Evolutionary conservation across 2,113 vertebrate species (phyloP), one percentile per base, ranked within the genome.

Genomic region (Girardinichthys multiradiatus): DNA sequence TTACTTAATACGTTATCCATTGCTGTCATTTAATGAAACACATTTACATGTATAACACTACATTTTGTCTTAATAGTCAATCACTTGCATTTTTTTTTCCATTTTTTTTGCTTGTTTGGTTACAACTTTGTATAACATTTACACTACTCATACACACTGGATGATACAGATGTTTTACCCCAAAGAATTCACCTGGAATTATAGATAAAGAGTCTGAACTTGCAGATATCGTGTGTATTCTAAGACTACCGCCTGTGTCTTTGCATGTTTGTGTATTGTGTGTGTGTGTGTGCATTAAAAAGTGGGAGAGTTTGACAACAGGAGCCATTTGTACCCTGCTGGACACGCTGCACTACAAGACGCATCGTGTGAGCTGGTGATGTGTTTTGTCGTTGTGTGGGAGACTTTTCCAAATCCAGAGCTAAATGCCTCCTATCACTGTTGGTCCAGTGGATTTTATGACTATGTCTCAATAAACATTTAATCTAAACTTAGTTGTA

Each of bases 21-120:
- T 87, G 85, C 88, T 87, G 83, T 90, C 92, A 84, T 90, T 92
- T 88, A 89, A 90, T 91, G 88, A 91, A 90, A 90, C 88, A 94
- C 92, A 92, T 94, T 92, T 92, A 93, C 93, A 94, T 91, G 87
- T 92, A 94, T 92, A 92, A 93, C 92, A 94, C 93, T 91, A 94
- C 89, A 90, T 90, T 91, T 93, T 92, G 82, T 88, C 83, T 91
- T 88, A 86, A 88, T 94, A 91, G 88, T 94, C 83, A 91, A 87
- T 91, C 86, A 92, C 90, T 93, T 91, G 87, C 83, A 88, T 85
- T 92, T 92, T 90, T 90, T 89, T 90, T 81, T 31, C 48, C 2
- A 10, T 64, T 86, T 91, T 91, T 87, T 87, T 90, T 82, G 57
- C 59, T 70, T 85, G 92, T 91, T 88, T 88, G 90, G 48, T 86